A percentile compares a stretch with the other conserved stretches of the same genome.
These are phyloP conservation scores for Halocynthia aurantium DNA, from an alignment of 23 tunicate species.

Conservation along the genomic window DNA sequence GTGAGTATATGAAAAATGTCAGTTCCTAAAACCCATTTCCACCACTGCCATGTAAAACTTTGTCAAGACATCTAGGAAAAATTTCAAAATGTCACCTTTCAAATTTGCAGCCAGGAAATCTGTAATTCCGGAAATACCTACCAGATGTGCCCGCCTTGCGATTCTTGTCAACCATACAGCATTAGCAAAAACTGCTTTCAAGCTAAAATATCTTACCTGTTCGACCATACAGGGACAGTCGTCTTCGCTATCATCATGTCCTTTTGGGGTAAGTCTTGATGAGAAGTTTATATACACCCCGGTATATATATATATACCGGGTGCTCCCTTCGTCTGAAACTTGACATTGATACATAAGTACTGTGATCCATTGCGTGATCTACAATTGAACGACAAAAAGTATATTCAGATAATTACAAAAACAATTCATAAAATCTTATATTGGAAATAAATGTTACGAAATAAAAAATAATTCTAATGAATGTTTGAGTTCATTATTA, in stretches of 20 bases:
- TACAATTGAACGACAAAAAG: neutral
- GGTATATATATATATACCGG: too few relatives aligned
- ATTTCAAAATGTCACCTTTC: neutral
- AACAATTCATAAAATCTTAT: too few relatives aligned
- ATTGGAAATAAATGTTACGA: too few relatives aligned
- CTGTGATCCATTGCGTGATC: neutral
- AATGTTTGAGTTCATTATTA: too few relatives aligned
- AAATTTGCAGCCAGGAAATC: conserved; percentile 35
- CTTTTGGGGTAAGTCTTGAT: conserved; percentile 63
- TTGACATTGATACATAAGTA: too few relatives aligned
- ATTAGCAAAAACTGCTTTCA: conserved; percentile 54
- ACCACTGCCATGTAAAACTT: too few relatives aligned
- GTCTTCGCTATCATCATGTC: conserved; percentile 73
- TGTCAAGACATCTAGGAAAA: neutral
- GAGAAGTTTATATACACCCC: neutral
- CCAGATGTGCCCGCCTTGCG: conserved; percentile 78
- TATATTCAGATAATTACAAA: too few relatives aligned
- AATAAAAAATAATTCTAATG: too few relatives aligned
- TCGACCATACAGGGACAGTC: conserved; percentile 79
- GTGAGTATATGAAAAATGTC: conserved; percentile 22
- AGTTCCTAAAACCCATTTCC: too few relatives aligned
- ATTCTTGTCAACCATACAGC: conserved; percentile 41
- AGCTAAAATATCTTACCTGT: conserved; percentile 62
- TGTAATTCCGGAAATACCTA: conserved; percentile 43
- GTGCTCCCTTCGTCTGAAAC: too few relatives aligned